These are phyloP conservation scores for Otus sunia DNA, from an alignment of 2,113 vertebrate genomes.

Conservation along the genomic window DNA sequence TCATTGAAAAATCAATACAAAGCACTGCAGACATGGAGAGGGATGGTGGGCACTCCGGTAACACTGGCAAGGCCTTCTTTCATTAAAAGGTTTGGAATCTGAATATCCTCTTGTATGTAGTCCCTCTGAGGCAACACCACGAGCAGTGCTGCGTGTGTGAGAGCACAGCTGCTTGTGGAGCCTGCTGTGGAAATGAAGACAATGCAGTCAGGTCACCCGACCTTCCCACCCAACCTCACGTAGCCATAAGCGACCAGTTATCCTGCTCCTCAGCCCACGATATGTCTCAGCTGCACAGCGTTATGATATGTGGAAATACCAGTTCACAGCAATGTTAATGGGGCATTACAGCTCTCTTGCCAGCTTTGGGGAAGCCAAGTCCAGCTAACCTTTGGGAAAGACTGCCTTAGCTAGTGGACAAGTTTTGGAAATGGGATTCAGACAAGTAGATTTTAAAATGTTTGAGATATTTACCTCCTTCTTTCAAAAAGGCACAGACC, in stretches of 20 bases:
- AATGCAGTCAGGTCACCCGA: neutral
- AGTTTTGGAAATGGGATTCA: neutral
- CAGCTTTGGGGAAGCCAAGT: neutral
- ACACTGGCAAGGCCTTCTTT: neutral
- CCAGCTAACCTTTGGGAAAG: neutral
- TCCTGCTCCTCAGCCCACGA: neutral
- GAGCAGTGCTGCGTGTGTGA: neutral
- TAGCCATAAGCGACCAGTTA: accelerated
- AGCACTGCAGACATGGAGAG: neutral
- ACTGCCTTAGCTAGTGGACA: neutral
- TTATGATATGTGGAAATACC: neutral
- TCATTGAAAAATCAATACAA: neutral
- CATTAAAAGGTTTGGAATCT: neutral
- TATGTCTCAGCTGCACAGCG: accelerated
- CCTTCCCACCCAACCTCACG: accelerated
- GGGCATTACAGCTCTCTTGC: neutral
- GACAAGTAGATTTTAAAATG: neutral
- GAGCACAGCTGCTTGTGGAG: neutral
- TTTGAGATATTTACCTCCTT: neutral
- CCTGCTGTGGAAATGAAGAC: neutral
- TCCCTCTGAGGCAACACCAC: neutral
- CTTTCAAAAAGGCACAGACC: neutral
- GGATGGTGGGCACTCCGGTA: neutral
- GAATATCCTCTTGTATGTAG: neutral
- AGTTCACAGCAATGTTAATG: neutral